Evolutionary conservation across 1,140 invertebrate species (phyloP), one percentile per base, ranked within the genome.

Genomic region (Penaeus vannamei): DNA sequence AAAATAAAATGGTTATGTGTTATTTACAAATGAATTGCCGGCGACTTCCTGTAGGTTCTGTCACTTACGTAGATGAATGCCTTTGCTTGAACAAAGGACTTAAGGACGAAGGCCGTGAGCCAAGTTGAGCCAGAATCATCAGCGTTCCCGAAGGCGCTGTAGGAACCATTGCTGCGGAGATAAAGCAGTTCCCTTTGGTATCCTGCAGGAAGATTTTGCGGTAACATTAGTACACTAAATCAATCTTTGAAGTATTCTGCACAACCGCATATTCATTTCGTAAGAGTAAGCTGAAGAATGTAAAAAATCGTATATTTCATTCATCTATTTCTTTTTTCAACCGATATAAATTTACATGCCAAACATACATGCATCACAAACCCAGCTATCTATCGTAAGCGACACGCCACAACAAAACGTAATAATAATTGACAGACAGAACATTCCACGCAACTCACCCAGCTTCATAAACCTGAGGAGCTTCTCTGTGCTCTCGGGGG

Each of bases 91-190:
- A 94, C 94, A 90, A 97, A 95, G 5, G 96, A 96, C 90, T 95
- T 95, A 0, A 97, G 93, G 14, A 96, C 95, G 93, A 97, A 97
- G 0, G 96, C 96, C 0, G 96, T 97, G 29, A 97, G 93, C 95
- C 96, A 97, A 69, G 96, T 96, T 23, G 96, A 97, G 0, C 96
- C 96, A 5, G 93, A 92, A 1, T 93, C 91, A 82, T 96, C 96
- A 0, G 93, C 92, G 61, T 94, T 93, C 0, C 96, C 96, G 92
- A 97, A 97, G 0, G 96, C 96, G 53, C 96, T 97, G 93, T 96
- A 97, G 0, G 96, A 97, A 3, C 96, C 96, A 92, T 97, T 96
- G 0, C 93, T 91, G 91, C 96, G 96, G 53, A 94, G 93, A 92
- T 96, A 97, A 26, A 95, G 96, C 77, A 97, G 92, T 91, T 97